Evolutionary conservation across 23 tunicate species (phyloP), one percentile per base, ranked within the genome.

Genomic region (Aplidium turbinatum): DNA sequence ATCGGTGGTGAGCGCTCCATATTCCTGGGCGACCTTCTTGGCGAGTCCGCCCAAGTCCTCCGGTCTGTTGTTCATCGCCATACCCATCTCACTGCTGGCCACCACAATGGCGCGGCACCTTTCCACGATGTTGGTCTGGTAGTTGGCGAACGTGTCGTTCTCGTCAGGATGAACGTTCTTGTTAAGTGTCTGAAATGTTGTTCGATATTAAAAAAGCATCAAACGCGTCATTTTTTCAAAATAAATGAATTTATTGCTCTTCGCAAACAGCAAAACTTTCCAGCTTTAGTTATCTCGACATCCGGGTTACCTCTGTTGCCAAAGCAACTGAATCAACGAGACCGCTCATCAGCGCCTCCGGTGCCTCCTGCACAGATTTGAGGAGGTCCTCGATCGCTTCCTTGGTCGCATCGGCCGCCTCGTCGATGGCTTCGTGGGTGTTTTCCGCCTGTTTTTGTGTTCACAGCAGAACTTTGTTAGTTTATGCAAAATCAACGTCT

Each of bases 351-450:
- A 82, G 78, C 63, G 97, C 97, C 48, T 82, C 89, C n/a, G 97
- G 97, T 0, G 97, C 97, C 53, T 90, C 97, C 47, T 83, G 71
- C 9, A 85, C 97, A 29, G 97, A 90, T 72, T 90, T 90, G 26
- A 90, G 80, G 13, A 90, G 60, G 55, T 90, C 97, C 13, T 82
- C 89, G 9, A 90, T 72, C 0, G 97, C 97, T 72, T 90, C 97
- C 55, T 72, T 90, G 32, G 57, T 73, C 29, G 85, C 79, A 51
- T 55, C 81, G 1, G 70, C 75, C 6, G 97, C 85, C 45, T 90
- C 97, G 31, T 71, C 85, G 3, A 90, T 83, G 9, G 82, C 89
- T 30, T 72, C 80, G 56, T 90, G 97, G 1, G 89, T 54, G 68
- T 72, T 83, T 61, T 55, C 65, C 16, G 97, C 97, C 96, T 88